Evolutionary conservation across 2,797 vertebrate species (phyloP).

Genomic region (Argyrosomus regius): DNA sequence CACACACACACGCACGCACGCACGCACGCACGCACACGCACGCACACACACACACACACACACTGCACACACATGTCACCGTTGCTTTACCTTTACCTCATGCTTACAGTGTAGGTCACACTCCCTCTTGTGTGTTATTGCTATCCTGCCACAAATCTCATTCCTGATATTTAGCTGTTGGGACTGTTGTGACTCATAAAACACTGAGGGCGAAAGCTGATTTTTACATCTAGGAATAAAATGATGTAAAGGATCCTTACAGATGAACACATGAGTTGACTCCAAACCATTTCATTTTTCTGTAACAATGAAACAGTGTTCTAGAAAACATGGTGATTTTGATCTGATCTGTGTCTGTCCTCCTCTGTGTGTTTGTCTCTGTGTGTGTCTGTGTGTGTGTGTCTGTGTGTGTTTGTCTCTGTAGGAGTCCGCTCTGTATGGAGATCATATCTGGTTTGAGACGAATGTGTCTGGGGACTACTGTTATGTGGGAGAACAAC

Average conservation of each 20-base stretch:
- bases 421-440: slow-evolving; percentile 92
- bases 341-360: neutral
- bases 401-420: neutral
- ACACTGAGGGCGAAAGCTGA: neutral
- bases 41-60: too few relatives aligned
- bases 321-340: neutral
- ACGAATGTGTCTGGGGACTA: slow-evolving; percentile 94
- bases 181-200: neutral
- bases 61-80: too few relatives aligned
- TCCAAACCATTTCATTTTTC: neutral
- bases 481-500: slow-evolving; percentile 96
- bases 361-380: too few relatives aligned
- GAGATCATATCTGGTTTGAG: slow-evolving; percentile 97
- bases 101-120: too few relatives aligned
- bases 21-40: too few relatives aligned
- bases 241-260: neutral
- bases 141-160: neutral
- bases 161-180: neutral
- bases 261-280: neutral
- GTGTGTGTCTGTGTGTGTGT: too few relatives aligned
- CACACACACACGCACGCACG: too few relatives aligned
- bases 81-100: too few relatives aligned
- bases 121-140: neutral
- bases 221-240: neutral
- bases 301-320: neutral